Percentiles rank a stretch among this genome's conserved stretches.
These are phyloP conservation scores for Henricia sp. DNA, from an alignment of 53 echinoderm and acorn worm species.

Conservation along the genomic window DNA sequence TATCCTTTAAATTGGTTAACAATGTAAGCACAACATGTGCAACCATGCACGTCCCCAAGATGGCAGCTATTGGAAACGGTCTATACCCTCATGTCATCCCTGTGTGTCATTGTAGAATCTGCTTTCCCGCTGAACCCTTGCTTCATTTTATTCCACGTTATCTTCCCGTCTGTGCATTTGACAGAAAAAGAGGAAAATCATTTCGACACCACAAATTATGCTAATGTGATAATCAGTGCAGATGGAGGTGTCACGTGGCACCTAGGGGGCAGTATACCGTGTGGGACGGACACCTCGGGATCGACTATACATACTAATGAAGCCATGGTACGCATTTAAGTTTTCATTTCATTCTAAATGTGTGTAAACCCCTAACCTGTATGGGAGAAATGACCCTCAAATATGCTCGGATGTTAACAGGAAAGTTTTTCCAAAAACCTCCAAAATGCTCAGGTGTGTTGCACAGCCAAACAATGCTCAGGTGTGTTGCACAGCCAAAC, in stretches of 20 bases:
- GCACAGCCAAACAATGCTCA: no score
- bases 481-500: no score
- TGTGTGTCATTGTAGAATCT: not conserved
- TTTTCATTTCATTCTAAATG: no score
- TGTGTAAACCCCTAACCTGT: no score
- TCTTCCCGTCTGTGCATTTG: not conserved
- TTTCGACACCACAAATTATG: slow-evolving; percentile 83
- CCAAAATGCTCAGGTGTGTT: no score
- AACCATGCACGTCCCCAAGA: not conserved
- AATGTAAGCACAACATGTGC: not conserved
- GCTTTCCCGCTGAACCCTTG: not conserved
- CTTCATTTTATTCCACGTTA: not conserved
- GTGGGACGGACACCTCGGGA: slow-evolving; percentile 63
- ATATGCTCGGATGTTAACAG: no score
- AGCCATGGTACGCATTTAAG: slow-evolving; percentile 61
- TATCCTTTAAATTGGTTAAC: no score
- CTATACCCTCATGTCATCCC: not conserved
- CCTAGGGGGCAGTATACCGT: slow-evolving; percentile 78
- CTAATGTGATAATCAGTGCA: slow-evolving; percentile 83
- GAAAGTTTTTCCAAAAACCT: no score
- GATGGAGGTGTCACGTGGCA: slow-evolving; percentile 80
- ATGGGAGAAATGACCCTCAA: no score
- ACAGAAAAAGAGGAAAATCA: slow-evolving; percentile 71
- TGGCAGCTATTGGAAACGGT: not conserved
- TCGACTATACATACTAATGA: slow-evolving; percentile 73